phyloP scores from a whole-genome alignment of 1,140 invertebrate genomes.

The Lordiphosa mommai region DNA sequence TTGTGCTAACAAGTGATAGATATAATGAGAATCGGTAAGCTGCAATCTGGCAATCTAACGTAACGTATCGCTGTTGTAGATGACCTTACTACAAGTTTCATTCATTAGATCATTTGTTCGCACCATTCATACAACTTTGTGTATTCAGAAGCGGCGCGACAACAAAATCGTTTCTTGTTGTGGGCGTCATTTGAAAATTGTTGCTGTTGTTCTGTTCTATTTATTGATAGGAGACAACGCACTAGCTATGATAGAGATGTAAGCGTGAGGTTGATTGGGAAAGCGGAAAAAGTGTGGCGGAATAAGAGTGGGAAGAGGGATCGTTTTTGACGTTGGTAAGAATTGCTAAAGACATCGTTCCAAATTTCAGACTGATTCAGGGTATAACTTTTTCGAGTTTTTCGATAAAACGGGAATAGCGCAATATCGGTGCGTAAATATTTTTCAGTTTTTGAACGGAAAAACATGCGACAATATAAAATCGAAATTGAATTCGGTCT shows the following conservation, averaged over 20 bases:
- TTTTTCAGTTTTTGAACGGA: too few species aligned
- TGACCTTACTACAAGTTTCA: constrained; percentile 53
- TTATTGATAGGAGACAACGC: not conserved
- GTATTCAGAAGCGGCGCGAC: constrained; percentile 17
- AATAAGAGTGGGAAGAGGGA: too few species aligned
- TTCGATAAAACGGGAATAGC: too few species aligned
- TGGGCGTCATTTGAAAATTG: constrained; percentile 38
- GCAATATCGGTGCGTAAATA: too few species aligned
- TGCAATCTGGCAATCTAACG: constrained; percentile 7
- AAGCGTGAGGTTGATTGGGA: not conserved
- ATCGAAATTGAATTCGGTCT: too few species aligned
- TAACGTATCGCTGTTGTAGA: constrained; percentile 24
- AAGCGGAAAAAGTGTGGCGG: not conserved
- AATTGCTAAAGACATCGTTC: too few species aligned
- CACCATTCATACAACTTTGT: constrained; percentile 35
- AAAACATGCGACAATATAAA: too few species aligned
- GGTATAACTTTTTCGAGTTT: too few species aligned
- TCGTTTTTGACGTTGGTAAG: too few species aligned
- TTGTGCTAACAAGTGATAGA: constrained; percentile 14
- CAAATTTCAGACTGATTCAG: too few species aligned
- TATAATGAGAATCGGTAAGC: constrained; percentile 67
- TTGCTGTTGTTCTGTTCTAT: constrained; percentile 4
- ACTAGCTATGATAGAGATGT: not conserved
- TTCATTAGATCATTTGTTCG: constrained; percentile 67
- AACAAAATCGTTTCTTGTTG: constrained; percentile 21